Base-by-base conservation (phyloP, 2,888 invertebrate genomes). In the Chymomyza amoena region DNA sequence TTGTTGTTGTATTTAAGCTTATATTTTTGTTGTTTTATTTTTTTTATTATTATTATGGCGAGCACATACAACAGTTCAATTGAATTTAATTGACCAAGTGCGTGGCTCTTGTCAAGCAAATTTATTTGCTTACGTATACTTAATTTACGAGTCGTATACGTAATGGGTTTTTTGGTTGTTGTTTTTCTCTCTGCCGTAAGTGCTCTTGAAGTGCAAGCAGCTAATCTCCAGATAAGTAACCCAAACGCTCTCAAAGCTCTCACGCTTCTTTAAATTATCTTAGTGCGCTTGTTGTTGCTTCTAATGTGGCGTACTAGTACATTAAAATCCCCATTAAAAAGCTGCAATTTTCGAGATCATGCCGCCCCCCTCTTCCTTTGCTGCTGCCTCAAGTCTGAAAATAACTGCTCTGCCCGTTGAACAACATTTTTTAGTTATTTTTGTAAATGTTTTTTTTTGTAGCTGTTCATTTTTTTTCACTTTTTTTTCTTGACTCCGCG, bases 111-210 rank as follows among this genome's bases (percentile, higher is more conserved):
- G 78, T 79, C 81, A 85, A 64, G 72, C 88, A 83, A 83, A 81
- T 76, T 71, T 73, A 83, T 87, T 83, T 82, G 86, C 88, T 85
- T 81, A 87, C 80, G 84, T 86, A 79, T 86, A 79, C 87, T 76
- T 79, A 67, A 84, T 84, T 74, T 79, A 80, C 61, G 68, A 56
- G 64, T 62, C 72, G 73, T 73, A 86, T 73, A 78, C 84, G 86
- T 76, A 82, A 74, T 76, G 72, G 65, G 66, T 32, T 32, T 32
- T 32, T 32, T 32, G 5, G 6, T 32, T 4, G 13, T 13, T 45
- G 5, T 13, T 45, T 45, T 13, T 45, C 4, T 45, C 32, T 45
- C 2, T 45, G 39, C 39, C 39, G 13, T 10, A 45, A 45, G 13
- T 45, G 39, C 39, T 45, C 39, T 39, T 39, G 39, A 39, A 39